Evolutionary conservation across 2,888 invertebrate genomes (phyloP), one percentile per base, ranked within the genome.

Genomic region (Synergus laeviventris): DNA sequence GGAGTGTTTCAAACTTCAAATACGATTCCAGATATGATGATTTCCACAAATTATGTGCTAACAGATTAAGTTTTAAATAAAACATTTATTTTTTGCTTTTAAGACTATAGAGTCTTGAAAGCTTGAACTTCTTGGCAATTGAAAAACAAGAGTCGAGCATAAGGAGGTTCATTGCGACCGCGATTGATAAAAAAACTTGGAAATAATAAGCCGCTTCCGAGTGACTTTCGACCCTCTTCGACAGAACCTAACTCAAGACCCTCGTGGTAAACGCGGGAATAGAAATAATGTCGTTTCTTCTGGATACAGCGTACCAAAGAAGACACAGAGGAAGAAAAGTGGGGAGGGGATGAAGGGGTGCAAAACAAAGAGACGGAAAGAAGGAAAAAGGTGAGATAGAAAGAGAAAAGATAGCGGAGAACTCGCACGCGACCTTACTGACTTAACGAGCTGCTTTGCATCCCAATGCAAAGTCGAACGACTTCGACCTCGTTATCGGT

Each of bases 361-460:
- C 11, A 18, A 56, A 73, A 76, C 70, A 76, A 64, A 70, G 24
- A 74, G 49, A 60, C n/a, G 59, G 45, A 2, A 42, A 59, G 74
- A 24, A 21, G 42, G 38, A 38, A 38, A 18, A 54, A 39, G 24
- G 70, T 42, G 66, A 59, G 78, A 74, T 31, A 16, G 31, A 73
- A 45, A 60, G 39, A 76, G 78, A 75, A 39, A 31, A 31, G 56
- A 76, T 61, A 73, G 49, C 14, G 45, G 54, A 42, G 36, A 21
- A 31, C 77, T 77, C 81, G 83, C 82, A 83, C 84, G 86, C 86
- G 85, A 85, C 85, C 84, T 82, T 81, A 83, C 81, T 79, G 80
- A 83, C 83, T 87, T 89, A 89, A 90, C 89, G 86, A 89, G 88
- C 89, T 88, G 84, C 84, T 90, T 89, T 89, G 87, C 89, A 89